These are phyloP conservation scores for Rynchops niger DNA, from an alignment of 2,113 vertebrate genomes.

Conservation along the genomic window DNA sequence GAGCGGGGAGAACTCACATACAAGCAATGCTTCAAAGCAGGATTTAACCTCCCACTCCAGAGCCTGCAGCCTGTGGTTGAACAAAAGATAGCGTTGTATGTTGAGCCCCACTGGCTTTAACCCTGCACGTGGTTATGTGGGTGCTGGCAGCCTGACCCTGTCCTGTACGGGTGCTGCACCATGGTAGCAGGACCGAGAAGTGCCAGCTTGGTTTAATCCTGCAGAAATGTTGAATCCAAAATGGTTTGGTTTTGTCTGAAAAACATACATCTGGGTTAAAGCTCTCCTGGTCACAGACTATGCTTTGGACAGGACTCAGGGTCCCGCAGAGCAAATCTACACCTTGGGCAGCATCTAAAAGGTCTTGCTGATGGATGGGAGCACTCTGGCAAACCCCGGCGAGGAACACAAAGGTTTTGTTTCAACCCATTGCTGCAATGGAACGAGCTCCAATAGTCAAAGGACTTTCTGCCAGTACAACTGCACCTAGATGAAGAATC, in stretches of 20 bases:
- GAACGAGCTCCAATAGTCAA: conserved; percentile 17
- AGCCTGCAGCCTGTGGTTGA: neutral
- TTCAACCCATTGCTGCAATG: neutral
- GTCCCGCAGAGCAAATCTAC: neutral
- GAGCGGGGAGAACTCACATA: accelerated
- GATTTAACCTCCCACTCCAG: neutral
- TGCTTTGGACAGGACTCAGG: neutral
- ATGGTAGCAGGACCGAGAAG: accelerated
- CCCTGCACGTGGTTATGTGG: neutral
- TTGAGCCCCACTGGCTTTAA: neutral
- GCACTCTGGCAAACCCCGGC: neutral
- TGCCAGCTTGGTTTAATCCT: neutral
- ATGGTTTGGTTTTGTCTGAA: neutral
- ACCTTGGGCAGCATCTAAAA: neutral
- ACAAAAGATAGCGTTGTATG: neutral
- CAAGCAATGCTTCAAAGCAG: neutral
- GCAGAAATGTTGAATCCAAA: neutral
- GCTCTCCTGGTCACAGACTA: neutral
- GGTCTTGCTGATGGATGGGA: neutral
- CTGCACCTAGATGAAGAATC: conserved; percentile 48
- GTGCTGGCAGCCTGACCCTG: neutral
- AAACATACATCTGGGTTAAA: neutral
- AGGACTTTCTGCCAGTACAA: conserved; percentile 55
- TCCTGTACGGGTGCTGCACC: neutral
- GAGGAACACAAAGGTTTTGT: neutral